These are phyloP conservation scores for Eueides isabella DNA, from an alignment of 1,140 invertebrate species.

Conservation along the genomic window DNA sequence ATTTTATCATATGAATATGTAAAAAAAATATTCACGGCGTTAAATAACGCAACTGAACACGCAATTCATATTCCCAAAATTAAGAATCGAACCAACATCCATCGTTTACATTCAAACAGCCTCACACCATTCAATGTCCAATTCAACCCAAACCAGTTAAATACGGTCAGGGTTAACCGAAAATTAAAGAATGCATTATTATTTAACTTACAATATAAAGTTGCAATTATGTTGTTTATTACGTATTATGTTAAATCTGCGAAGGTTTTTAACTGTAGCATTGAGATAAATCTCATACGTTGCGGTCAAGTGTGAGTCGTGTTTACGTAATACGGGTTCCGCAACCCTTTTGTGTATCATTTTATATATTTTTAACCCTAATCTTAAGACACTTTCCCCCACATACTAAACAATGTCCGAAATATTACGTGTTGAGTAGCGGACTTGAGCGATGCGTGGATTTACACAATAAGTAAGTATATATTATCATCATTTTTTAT, in stretches of 20 bases:
- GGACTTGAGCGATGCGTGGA: too few species aligned
- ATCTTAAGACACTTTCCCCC: too few species aligned
- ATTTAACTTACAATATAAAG: neutral
- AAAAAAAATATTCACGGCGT: too few species aligned
- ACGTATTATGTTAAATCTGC: neutral
- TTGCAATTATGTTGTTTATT: slow-evolving; percentile 8
- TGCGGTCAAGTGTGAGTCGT: neutral
- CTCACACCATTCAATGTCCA: neutral
- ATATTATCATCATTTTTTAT: too few species aligned
- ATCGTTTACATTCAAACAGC: too few species aligned
- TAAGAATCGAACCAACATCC: neutral
- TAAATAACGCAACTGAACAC: too few species aligned
- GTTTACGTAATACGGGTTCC: neutral
- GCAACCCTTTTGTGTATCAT: neutral
- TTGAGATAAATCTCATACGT: neutral
- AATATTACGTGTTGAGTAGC: too few species aligned
- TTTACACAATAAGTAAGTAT: too few species aligned
- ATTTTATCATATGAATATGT: too few species aligned
- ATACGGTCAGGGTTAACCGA: slow-evolving; percentile 10
- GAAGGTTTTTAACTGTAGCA: slow-evolving; percentile 5
- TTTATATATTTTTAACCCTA: too few species aligned
- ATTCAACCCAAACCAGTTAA: neutral
- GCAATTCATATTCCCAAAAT: too few species aligned
- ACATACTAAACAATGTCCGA: too few species aligned
- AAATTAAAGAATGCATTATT: slow-evolving; percentile 3